Evolutionary conservation across 2,888 invertebrate genomes (phyloP), one percentile per base, ranked within the genome.

Genomic region (Melinaea marsaeus): DNA sequence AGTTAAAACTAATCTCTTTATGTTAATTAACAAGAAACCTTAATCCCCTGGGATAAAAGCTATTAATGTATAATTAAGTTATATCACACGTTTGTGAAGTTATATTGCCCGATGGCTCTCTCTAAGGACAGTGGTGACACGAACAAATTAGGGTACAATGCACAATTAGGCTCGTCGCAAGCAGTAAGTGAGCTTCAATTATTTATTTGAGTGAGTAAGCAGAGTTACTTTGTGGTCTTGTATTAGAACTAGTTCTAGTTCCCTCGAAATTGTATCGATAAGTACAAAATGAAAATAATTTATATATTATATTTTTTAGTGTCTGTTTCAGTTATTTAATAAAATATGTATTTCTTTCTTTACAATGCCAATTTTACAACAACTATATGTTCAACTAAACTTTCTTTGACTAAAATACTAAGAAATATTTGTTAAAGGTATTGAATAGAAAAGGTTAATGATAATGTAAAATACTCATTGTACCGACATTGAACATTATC

Each of bases 121-220:
- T 71, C 69, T 63, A 70, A 71, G 71, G 73, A 69, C 71, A 65
- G 68, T 69, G 70, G 74, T 69, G 77, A 81, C 79, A 75, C 71
- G 77, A 76, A 80, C 79, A 79, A 79, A 80, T 81, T 79, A 75
- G 69, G 72, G 75, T 74, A 79, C 79, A 79, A 79, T 80, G 71
- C 74, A 73, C 75, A 75, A 79, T 80, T 79, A 78, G 72, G 71
- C 69, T 70, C 62, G 68, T 70, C 71, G 60, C 65, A 66, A 69
- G 67, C 67, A 65, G 61, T 65, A 72, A 70, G 68, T 69, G 73
- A 70, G 71, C 69, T 69, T 66, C 71, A 74, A 78, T 9, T 42
- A 42, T 42, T 73, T 72, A 73, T 71, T 74, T 70, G 65, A 64
- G 71, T 9, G 0, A 42, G 42, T 37, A 6, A 37, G 37, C 37